phyloP scores from a whole-genome alignment of 2,888 invertebrate species.

The Molorchus minor region DNA sequence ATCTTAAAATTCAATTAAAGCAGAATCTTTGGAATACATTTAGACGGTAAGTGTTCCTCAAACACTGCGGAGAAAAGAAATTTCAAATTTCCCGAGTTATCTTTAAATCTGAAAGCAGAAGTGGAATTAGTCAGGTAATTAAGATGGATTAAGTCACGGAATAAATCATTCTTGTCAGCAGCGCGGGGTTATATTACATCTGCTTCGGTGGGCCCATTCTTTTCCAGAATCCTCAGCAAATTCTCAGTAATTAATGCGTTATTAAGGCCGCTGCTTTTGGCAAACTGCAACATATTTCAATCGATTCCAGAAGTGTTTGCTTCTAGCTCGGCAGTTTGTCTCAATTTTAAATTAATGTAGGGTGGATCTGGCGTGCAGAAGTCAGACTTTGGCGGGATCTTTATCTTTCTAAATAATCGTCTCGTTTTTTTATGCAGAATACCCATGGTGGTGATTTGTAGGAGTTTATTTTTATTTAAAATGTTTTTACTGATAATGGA shows the following conservation, averaged over 20 bases:
- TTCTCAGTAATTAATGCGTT: constrained; percentile 52
- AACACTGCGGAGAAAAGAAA: background rate
- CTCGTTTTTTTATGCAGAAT: no score
- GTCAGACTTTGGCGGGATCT: no score
- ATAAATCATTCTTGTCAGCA: constrained; percentile 52
- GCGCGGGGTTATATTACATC: constrained; percentile 50
- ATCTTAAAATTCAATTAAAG: no score
- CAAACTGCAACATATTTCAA: constrained; percentile 50
- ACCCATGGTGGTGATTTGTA: no score
- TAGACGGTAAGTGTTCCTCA: no score
- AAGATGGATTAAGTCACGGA: constrained; percentile 53
- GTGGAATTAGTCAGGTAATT: constrained; percentile 53
- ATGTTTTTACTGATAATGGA: no score
- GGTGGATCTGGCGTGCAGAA: no score
- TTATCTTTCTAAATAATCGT: no score
- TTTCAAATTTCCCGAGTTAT: constrained; percentile 6
- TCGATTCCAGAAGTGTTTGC: constrained; percentile 44
- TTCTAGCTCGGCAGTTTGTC: constrained; percentile 25
- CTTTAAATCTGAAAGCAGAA: constrained; percentile 30
- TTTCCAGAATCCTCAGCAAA: constrained; percentile 45
- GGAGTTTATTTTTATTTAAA: no score
- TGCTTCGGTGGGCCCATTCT: constrained; percentile 50
- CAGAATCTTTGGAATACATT: no score
- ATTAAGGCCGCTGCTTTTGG: constrained; percentile 53
- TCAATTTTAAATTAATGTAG: constrained; percentile 22